These are phyloP conservation scores for Drosophila erecta DNA, from an alignment of 1,140 invertebrate species.

Conservation along the genomic window DNA sequence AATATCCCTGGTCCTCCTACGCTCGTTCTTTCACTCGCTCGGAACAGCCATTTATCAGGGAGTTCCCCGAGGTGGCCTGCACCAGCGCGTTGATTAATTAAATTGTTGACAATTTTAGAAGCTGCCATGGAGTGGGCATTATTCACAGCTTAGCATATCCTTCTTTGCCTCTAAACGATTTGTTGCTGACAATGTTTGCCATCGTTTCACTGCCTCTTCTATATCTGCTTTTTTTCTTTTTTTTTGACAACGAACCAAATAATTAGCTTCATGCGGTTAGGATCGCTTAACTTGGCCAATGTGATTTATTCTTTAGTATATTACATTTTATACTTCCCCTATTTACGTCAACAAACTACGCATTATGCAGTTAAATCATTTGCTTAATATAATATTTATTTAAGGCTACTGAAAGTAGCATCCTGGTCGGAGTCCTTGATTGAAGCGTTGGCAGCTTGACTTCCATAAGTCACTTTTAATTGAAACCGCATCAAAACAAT, in stretches of 20 bases:
- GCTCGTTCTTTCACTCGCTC: neutral
- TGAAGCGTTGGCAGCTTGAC: constrained; percentile 1
- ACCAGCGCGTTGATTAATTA: constrained; percentile 73
- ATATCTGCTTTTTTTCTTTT: neutral
- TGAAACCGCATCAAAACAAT: constrained; percentile 78
- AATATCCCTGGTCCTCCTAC: neutral
- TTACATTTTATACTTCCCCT: too few species aligned
- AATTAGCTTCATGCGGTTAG: constrained; percentile 56
- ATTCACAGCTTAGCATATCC: constrained; percentile 72
- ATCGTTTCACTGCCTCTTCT: constrained; percentile 62
- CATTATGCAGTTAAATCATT: too few species aligned
- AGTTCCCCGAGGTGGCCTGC: neutral
- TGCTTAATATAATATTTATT: too few species aligned
- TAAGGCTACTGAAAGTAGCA: constrained; percentile 52
- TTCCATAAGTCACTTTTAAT: constrained; percentile 71
- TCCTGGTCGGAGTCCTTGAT: constrained; percentile 32
- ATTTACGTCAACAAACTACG: too few species aligned
- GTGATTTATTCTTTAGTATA: too few species aligned
- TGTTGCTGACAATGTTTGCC: constrained; percentile 30
- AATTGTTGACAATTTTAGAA: constrained; percentile 82
- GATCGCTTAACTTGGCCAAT: neutral
- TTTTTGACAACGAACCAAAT: constrained; percentile 32
- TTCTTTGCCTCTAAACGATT: neutral
- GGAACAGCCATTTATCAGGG: constrained; percentile 23
- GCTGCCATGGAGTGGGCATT: constrained; percentile 58